Evolutionary conservation across 1,140 invertebrate genomes (phyloP), one percentile per base, ranked within the genome.

Genomic region (Sarcophaga bullata): DNA sequence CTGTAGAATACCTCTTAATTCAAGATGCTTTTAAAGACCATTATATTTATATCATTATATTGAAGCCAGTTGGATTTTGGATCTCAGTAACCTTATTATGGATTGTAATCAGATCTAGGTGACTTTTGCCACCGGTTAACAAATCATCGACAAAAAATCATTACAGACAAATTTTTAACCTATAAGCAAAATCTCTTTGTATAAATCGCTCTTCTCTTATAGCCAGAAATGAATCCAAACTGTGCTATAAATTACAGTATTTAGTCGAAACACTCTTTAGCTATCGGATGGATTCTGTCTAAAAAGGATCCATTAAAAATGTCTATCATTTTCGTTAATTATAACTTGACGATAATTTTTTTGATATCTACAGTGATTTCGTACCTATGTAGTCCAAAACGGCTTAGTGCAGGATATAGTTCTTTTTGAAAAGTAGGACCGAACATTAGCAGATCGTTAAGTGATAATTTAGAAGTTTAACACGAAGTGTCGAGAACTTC

Each of bases 131-230:
- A 8, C 68, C 83, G n/a, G 75, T 83, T 0, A 90, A 37, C 8
- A 90, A 37, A 84, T 91, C 90, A 85, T 92, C 90, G 9, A 91
- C 88, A 81, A 90, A 80, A 87, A 87, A 19, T 86, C 86, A 75
- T 90, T 86, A 78, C 25, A 58, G 6, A 87, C 85, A 15, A 86
- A 82, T 58, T 85, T 73, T 73, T 84, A 75, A 54, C 84, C 86
- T 8, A 72, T 52, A 47, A 88, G 85, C 85, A n/a, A n/a, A 82
- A 88, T 11, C 47, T 78, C 8, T 76, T 46, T 19, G 81, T 85
- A 81, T 73, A 88, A 85, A 11, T 58, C 73, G 1, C 86, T 86
- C 17, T 25, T 82, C 84, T 19, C 84, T 54, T 9, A 86, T 85
- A 0, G 88, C 86, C 25, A 87, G 81, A 82, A 84, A 89, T 50